These are phyloP conservation scores for Cryptotermes secundus DNA, from an alignment of 1,140 invertebrate species.

Conservation along the genomic window DNA sequence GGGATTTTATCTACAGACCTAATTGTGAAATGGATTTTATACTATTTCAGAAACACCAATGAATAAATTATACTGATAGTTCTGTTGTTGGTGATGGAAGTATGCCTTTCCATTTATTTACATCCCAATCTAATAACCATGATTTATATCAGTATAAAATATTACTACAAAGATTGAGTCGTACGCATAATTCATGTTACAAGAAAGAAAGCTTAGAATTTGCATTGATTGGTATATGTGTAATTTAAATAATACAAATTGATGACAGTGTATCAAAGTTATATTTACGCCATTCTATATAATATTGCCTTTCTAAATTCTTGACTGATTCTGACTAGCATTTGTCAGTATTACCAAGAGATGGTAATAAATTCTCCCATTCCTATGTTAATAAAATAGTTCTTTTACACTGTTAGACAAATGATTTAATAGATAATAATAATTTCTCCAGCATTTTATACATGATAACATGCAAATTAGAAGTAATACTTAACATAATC, in stretches of 20 bases:
- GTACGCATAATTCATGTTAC: not conserved
- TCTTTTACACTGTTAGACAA: not conserved
- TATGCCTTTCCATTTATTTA: conserved; percentile 1
- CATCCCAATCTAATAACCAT: not conserved
- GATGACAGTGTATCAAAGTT: not conserved
- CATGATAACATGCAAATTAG: not conserved
- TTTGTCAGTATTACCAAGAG: not conserved
- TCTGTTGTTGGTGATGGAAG: not conserved
- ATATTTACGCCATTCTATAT: not conserved
- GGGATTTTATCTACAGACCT: too few species aligned
- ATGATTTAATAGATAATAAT: not conserved
- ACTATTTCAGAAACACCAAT: too few species aligned
- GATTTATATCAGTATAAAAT: not conserved
- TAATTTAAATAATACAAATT: conserved; percentile 16
- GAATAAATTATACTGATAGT: not conserved
- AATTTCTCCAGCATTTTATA: conserved; percentile 14
- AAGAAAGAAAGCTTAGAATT: not conserved
- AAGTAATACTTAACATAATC: conserved; percentile 18
- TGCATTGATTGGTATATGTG: not conserved
- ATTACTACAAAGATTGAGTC: not conserved
- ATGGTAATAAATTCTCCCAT: not conserved
- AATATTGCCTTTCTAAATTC: not conserved
- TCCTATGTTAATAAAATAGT: not conserved
- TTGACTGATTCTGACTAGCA: not conserved
- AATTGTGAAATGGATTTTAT: too few species aligned